phyloP scores from a whole-genome alignment of 2,797 vertebrate species.

The Artibeus jamaicensis region DNA sequence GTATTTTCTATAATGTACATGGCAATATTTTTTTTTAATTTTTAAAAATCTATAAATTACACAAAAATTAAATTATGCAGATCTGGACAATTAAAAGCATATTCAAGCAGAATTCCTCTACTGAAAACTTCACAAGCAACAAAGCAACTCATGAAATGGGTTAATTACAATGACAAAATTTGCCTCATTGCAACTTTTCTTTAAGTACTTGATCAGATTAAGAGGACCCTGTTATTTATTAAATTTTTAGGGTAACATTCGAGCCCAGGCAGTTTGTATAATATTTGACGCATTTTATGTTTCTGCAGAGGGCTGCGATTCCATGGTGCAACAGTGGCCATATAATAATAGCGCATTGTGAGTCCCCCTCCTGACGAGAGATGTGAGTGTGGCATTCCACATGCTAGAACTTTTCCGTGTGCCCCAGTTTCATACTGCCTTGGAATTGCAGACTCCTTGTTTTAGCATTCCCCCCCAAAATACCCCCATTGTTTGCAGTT shows the following conservation, averaged over 20 bases:
- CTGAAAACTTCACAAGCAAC: background rate
- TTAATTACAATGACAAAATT: background rate
- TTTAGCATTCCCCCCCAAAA: constrained; percentile 33
- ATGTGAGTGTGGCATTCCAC: constrained; percentile 10
- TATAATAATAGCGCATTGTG: constrained; percentile 68
- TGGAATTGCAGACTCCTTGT: constrained; percentile 34
- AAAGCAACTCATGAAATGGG: background rate
- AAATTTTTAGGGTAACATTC: background rate
- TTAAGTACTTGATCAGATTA: constrained; percentile 37
- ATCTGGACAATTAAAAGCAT: background rate
- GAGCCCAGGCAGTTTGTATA: background rate
- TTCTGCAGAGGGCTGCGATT: constrained; percentile 55
- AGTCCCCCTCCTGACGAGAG: background rate
- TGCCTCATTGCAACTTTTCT: background rate
- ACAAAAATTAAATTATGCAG: background rate
- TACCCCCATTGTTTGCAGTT: constrained; percentile 66
- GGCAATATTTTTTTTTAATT: background rate
- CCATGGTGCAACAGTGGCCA: background rate
- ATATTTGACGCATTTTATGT: constrained; percentile 49
- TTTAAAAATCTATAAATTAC: background rate
- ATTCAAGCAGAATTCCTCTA: background rate
- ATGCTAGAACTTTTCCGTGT: constrained; percentile 50
- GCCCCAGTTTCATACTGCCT: constrained; percentile 60
- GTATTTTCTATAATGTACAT: background rate
- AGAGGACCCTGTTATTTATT: background rate